Evolutionary conservation across 2,888 invertebrate species (phyloP), one percentile per base, ranked within the genome.

Genomic region (Platypus cylindrus): DNA sequence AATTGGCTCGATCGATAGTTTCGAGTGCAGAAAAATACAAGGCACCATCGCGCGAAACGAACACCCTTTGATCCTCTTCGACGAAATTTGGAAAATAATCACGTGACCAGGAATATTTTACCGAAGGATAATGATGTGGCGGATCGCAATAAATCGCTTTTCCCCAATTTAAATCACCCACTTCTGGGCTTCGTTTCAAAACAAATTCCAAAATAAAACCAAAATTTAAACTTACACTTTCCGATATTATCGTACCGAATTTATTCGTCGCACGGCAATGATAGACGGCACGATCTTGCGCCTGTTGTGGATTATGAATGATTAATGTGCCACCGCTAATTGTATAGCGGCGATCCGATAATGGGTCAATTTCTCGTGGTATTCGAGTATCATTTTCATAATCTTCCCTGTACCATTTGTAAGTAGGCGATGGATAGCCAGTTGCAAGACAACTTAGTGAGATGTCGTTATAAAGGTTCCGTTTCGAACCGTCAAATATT

Each of bases 1-100:
- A 93, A 51, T 78, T 83, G 9, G 89, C 91, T 45, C 77, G 69
- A 62, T 93, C 93, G 34, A 90, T 87, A 17, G 77, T 76, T 62
- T 94, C 93, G 48, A 95, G 70, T 5, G 89, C 84, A 13, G 94
- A 90, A 57, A 95, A 94, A 55, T 95, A 95, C 11, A 95, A 69
- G 9, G 91, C 84, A 26, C 94, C 94, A 65, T 94, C 93, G 52
- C 78, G 70, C 0, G 94, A 94, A 0, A 93, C 90, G 67, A 95
- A 94, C 0, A 91, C 85, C 45, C 94, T 69, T 52, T 79, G 75
- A 58, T 91, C 89, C 60, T 93, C 89, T 57, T 93, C 87, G 1
- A 95, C 90, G 48, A 93, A 84, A 59, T 90, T 90, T 0, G 85
- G 84, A 48, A 91, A 89, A 52, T 73, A 80, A 52, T 84, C 82